Conservation (phyloP, 2,888 invertebrate species). For the Phasia obesa region DNA sequence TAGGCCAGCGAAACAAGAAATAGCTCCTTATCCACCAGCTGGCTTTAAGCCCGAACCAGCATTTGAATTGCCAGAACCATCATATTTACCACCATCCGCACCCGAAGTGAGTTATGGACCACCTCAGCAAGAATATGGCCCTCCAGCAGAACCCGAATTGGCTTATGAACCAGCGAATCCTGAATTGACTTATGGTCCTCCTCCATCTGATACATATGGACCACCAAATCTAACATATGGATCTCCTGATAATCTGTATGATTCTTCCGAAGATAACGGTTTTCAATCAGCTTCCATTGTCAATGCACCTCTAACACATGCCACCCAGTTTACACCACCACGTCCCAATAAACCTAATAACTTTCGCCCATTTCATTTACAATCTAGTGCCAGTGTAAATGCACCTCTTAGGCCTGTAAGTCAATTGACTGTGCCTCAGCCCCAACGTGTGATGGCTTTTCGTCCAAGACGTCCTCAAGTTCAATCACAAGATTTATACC, state of each 20-base stretch:
- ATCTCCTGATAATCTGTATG: conserved; percentile 75
- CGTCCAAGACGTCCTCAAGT: conserved; percentile 56
- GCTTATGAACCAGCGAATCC: conserved; percentile 73
- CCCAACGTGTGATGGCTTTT: conserved; percentile 32
- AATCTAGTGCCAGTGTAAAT: conserved; percentile 74
- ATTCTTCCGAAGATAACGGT: conserved; percentile 73
- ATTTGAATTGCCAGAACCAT: conserved; percentile 77
- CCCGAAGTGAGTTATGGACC: conserved; percentile 75
- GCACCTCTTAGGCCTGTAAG: conserved; percentile 25
- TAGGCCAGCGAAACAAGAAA: conserved; percentile 45
- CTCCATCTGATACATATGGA: conserved; percentile 74
- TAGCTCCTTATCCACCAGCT: conserved; percentile 78
- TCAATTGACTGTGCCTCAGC: conserved; percentile 43
- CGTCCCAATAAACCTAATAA: conserved; percentile 42
- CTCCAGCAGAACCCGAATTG: conserved; percentile 69
- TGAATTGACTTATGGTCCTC: conserved; percentile 75
- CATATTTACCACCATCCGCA: conserved; percentile 69
- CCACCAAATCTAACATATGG: conserved; percentile 69
- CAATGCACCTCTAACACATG: conserved; percentile 63
- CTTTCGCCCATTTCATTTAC: conserved; percentile 63
- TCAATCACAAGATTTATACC: conserved; percentile 69
- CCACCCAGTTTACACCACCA: conserved; percentile 64
- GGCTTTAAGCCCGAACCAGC: conserved; percentile 77
- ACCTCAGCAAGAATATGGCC: conserved; percentile 74
- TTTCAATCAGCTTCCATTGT: conserved; percentile 65